Base-by-base conservation (phyloP, 2,113 vertebrate species). In the Paralichthys olivaceus region DNA sequence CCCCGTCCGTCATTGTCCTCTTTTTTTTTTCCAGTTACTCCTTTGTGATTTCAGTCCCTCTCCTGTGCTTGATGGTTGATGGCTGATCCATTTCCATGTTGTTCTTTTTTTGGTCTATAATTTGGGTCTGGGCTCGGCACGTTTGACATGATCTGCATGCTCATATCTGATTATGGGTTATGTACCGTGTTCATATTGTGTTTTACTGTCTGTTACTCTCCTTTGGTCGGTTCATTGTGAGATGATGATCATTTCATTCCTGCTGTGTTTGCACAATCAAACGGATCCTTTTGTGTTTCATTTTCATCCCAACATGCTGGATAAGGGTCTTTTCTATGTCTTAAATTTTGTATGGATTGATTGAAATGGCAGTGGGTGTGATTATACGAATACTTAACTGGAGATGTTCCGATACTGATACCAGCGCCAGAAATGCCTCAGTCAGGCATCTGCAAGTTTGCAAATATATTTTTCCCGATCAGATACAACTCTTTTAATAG, bases 171-270 rank as follows among this genome's bases (percentile, higher is more conserved):
- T 51, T 79, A 73, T 83, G 54, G 56, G 65, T 86, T 82, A n/a
- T 80, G 8, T 47, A 29, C 28, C 22, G 28, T 75, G 26, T 78
- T 79, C 7, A 32, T 75, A 34, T 63, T 70, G 61, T 75, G 55
- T 87, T 63, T 54, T 72, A 47, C 26, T 71, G 9, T 28, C 53
- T 75, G 69, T 83, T 51, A 12, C 34, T 90, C 14, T 83, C 55
- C 59, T 79, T 82, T 68, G 73, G 40, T 79, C 86, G 81, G 49
- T 86, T 83, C 68, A 79, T 88, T 76, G 79, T 85, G 65, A 86
- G 84, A 84, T 91, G 59, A 75, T 74, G 69, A 80, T n/a, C 81
- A 77, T 91, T 91, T 86, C 81, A 69, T 75, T 80, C 28, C 69
- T 75, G 74, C 34, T 88, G 45, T 74, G 54, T 80, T 84, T 82